Base-by-base conservation (phyloP, 2,888 invertebrate genomes). In the Aphodius granarius region DNA sequence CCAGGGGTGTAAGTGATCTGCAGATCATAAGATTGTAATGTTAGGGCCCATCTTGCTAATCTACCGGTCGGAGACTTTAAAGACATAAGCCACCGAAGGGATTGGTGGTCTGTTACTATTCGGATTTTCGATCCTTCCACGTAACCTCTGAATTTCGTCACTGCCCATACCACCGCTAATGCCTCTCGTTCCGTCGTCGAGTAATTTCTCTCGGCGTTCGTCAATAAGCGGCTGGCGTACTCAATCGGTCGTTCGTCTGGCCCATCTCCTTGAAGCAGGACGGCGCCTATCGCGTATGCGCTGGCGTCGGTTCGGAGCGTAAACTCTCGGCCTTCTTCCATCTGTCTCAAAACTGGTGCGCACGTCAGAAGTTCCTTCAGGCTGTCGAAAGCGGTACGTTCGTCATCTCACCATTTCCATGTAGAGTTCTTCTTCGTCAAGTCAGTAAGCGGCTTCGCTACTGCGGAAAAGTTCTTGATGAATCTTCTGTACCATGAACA, bases 51-150 rank as follows among this genome's bases (percentile, higher is more conserved):
- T 63, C 87, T 79, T 0, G 83, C 84, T 0, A 89, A 76, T 64
- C 87, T 75, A 5, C 86, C 86, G 6, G 83, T 81, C 0, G 85
- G 84, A 3, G 86, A 81, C 76, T 86, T 86, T 2, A 86, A 23
- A 0, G 80, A 79, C 76, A 85, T 77, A 5, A 89, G 77, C 86
- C 87, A 89, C 83, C 86, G 86, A 43, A 89, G 80, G 0, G 88
- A 86, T 75, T 87, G 85, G 74, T 89, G 89, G 76, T 89, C 89
- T 0, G 87, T 88, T 3, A 83, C 77, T 0, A 88, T 80, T 0
- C 78, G 78, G 18, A 87, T 85, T 0, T 79, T 71, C 4, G 81
- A 63, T 0, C 85, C 84, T 72, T 86, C 86, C 0, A 89, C 78
- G 76, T 86, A 89, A 0, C 84, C 84, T 19, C 86, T 76, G 75